Percentiles rank a stretch among this genome's conserved stretches.
phyloP scores from a whole-genome alignment of 2,797 vertebrate genomes.

The Neopelma chrysocephalum region DNA sequence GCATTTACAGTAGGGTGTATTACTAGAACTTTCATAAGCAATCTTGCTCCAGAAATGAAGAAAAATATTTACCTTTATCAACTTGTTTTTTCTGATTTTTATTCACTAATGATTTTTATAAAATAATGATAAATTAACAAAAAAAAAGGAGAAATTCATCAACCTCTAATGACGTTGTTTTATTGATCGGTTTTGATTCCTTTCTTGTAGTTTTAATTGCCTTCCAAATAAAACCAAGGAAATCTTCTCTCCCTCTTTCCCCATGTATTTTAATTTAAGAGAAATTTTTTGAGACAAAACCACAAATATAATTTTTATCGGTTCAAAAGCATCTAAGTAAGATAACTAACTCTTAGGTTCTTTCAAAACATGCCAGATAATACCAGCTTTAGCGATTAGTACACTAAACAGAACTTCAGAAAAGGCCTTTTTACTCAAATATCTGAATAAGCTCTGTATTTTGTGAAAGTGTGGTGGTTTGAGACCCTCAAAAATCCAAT shows the following conservation, averaged over 20 bases:
- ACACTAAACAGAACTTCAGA: not conserved
- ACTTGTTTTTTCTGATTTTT: not conserved
- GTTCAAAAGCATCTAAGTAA: not conserved
- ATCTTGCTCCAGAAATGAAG: not conserved
- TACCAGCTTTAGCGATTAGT: not conserved
- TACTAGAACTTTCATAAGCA: not conserved
- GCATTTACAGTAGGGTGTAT: not conserved
- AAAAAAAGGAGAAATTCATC: not conserved
- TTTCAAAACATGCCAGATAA: not conserved
- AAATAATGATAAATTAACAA: not conserved
- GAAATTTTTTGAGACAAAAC: not conserved
- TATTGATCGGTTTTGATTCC: not conserved
- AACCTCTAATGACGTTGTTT: not conserved
- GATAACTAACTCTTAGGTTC: not conserved
- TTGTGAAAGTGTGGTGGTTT: not conserved
- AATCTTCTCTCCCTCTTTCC: not conserved
- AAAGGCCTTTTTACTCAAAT: not conserved
- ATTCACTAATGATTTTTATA: not conserved
- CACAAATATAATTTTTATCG: not conserved
- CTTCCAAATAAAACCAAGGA: not conserved
- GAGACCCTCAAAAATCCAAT: too few species aligned
- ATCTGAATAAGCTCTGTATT: not conserved
- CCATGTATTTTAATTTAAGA: not conserved
- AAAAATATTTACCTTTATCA: not conserved
- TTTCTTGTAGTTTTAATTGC: not conserved